Conservation (phyloP, 2,888 invertebrate genomes). For the Melieria omissa region DNA sequence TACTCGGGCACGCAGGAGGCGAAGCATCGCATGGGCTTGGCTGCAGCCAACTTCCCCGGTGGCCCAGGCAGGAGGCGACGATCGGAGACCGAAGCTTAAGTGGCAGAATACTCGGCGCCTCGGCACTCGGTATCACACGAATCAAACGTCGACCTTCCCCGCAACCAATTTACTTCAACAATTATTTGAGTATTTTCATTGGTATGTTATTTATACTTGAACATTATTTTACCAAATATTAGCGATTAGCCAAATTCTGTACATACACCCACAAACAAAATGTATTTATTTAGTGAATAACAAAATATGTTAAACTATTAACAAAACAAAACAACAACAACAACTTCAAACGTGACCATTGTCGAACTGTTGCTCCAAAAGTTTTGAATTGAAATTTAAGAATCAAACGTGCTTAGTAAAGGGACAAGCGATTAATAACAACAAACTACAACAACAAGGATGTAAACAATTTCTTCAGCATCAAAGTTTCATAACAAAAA, state of each 20-base stretch:
- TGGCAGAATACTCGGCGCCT: background rate
- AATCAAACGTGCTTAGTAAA: slow-evolving; percentile 24
- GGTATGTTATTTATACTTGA: no score
- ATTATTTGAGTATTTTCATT: no score
- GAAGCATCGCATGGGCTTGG: slow-evolving; percentile 90
- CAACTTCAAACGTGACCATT: slow-evolving; percentile 20
- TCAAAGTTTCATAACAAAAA: slow-evolving; percentile 42
- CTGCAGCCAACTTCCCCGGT: slow-evolving; percentile 88
- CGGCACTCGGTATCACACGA: background rate
- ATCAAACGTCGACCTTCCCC: no score
- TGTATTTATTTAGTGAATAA: slow-evolving; percentile 7
- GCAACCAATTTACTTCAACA: no score
- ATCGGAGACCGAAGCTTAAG: slow-evolving; percentile 68
- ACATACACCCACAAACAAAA: no score
- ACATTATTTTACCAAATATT: no score
- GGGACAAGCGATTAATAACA: background rate
- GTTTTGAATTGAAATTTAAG: slow-evolving; percentile 32
- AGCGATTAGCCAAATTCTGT: no score
- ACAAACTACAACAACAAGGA: background rate
- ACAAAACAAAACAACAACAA: slow-evolving; percentile 1
- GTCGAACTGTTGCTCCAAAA: slow-evolving; percentile 60
- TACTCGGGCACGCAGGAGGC: slow-evolving; percentile 91
- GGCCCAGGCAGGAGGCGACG: slow-evolving; percentile 91
- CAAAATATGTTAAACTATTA: background rate
- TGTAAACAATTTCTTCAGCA: background rate